A percentile compares a stretch with the other conserved stretches of the same genome.
Conservation (phyloP, 2,888 invertebrate species). For the Ectemnius cavifrons region DNA sequence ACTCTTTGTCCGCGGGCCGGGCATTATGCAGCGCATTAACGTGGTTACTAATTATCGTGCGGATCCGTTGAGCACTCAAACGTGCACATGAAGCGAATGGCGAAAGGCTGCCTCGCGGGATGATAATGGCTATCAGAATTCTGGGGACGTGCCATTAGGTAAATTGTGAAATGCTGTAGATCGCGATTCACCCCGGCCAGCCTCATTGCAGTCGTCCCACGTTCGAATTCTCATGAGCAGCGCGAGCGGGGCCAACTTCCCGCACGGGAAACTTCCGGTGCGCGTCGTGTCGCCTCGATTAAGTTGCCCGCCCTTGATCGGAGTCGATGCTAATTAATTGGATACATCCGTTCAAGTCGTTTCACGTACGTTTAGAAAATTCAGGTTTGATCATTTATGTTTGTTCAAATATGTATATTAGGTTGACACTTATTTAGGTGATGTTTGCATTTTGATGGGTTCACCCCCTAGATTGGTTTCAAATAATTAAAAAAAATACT, state of each 20-base stretch:
- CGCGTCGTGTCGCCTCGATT: slow-evolving; percentile 50
- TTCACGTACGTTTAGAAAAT: too few species aligned
- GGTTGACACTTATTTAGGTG: too few species aligned
- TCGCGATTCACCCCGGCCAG: slow-evolving; percentile 40
- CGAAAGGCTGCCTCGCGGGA: slow-evolving; percentile 36
- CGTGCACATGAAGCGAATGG: slow-evolving; percentile 37
- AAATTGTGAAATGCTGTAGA: slow-evolving; percentile 67
- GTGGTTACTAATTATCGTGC: slow-evolving; percentile 50
- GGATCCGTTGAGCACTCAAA: slow-evolving; percentile 34
- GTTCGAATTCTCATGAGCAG: slow-evolving; percentile 64
- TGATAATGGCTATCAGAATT: slow-evolving; percentile 67
- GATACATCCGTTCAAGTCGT: background rate
- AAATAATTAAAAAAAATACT: too few species aligned
- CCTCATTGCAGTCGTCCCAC: slow-evolving; percentile 58
- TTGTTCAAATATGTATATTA: too few species aligned
- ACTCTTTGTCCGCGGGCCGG: too few species aligned
- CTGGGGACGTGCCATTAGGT: slow-evolving; percentile 68
- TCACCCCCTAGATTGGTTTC: too few species aligned
- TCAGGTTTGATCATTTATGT: too few species aligned
- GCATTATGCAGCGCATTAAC: slow-evolving; percentile 37
- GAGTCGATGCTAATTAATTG: slow-evolving; percentile 24
- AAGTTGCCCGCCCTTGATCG: slow-evolving; percentile 52
- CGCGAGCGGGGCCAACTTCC: slow-evolving; percentile 35
- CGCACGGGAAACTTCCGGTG: slow-evolving; percentile 38
- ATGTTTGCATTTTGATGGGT: too few species aligned